Evolutionary conservation across 2,113 vertebrate genomes (phyloP).

Genomic region (Spheniscus mendiculus): DNA sequence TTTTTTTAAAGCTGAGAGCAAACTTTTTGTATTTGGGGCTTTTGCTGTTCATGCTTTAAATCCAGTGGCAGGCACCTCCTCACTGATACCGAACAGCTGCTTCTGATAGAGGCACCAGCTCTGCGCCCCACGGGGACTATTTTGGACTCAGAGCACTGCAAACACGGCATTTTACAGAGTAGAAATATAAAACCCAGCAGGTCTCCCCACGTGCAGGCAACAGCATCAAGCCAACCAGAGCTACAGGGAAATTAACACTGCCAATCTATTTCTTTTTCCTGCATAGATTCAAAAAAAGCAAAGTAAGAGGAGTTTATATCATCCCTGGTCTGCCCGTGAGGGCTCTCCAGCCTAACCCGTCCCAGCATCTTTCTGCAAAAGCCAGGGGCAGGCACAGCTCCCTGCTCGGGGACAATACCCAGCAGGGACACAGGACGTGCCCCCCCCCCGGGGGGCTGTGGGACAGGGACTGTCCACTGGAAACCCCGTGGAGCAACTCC

Average conservation of each 20-base stretch:
- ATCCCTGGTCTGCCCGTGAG: not conserved
- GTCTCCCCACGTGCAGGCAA: not conserved
- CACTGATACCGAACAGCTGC: rapidly evolving
- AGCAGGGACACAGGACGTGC: rapidly evolving
- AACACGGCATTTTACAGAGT: not conserved
- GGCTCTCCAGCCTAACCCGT: not conserved
- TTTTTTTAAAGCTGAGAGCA: not conserved
- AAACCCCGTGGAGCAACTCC: not conserved
- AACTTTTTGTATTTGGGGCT: not conserved
- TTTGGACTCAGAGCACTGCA: not conserved
- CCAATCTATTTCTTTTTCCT: not conserved
- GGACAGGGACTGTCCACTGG: not conserved
- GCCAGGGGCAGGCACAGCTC: not conserved
- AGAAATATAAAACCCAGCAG: not conserved
- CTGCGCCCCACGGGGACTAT: rapidly evolving
- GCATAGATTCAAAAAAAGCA: not conserved
- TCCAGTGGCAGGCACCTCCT: not conserved
- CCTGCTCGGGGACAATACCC: not conserved
- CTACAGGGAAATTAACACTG: not conserved
- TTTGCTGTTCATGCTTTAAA: not conserved
- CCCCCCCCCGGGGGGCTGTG: not conserved
- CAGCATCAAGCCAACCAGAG: not conserved
- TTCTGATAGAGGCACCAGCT: not conserved
- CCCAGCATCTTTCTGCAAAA: not conserved
- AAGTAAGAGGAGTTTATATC: not conserved